A percentile compares a stretch with the other conserved stretches of the same genome.
These are phyloP conservation scores for Psophia crepitans DNA, from an alignment of 2,113 vertebrate species.

Conservation along the genomic window DNA sequence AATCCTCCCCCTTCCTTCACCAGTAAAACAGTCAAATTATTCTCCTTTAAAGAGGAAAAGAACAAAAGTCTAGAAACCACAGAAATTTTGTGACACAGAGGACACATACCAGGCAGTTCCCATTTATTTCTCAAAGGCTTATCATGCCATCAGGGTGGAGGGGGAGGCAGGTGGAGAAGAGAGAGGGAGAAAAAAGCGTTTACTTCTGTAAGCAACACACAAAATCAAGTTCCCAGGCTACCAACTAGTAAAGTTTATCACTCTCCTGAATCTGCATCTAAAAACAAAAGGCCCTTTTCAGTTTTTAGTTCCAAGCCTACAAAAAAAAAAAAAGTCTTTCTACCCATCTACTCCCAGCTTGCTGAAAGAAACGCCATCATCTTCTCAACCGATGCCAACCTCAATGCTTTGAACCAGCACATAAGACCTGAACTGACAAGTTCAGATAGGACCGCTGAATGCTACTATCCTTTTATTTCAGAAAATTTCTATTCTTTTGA, in stretches of 20 bases:
- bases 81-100: not conserved
- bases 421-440: not conserved
- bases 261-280: slow-evolving; percentile 12
- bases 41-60: not conserved
- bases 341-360: not conserved
- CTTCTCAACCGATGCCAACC: not conserved
- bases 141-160: not conserved
- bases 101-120: not conserved
- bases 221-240: slow-evolving; percentile 59
- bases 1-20: not conserved
- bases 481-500: not conserved
- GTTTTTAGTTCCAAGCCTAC: not conserved
- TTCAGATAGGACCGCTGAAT: not conserved
- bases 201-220: not conserved
- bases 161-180: not conserved
- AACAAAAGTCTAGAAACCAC: not conserved
- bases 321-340: not conserved
- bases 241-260: slow-evolving; percentile 57
- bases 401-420: not conserved
- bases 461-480: not conserved
- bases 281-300: slow-evolving; percentile 51
- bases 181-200: not conserved
- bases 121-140: slow-evolving; percentile 1
- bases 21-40: not conserved
- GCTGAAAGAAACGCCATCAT: slow-evolving; percentile 22